phyloP scores from a whole-genome alignment of 2,888 invertebrate species.

The Tinea semifulvella region DNA sequence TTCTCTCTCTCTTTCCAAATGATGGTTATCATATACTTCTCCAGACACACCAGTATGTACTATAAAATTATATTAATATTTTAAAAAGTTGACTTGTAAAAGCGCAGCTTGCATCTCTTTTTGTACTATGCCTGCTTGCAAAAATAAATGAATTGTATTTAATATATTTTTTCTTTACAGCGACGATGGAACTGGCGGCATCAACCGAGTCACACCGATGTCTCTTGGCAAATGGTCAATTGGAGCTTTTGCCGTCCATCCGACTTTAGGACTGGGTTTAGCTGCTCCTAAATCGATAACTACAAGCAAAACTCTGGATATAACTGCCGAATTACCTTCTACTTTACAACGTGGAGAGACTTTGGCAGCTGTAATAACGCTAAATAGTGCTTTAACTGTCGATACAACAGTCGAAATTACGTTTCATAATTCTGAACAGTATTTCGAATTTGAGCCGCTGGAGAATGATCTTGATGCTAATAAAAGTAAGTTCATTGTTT shows the following conservation, averaged over 20 bases:
- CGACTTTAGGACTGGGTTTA: slow-evolving; percentile 47
- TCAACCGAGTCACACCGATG: slow-evolving; percentile 45
- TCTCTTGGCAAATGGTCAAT: slow-evolving; percentile 42
- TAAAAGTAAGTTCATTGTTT: slow-evolving; percentile 77
- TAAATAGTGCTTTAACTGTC: slow-evolving; percentile 87
- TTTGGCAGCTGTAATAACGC: slow-evolving; percentile 84
- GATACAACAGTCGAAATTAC: slow-evolving; percentile 83
- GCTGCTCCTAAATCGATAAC: slow-evolving; percentile 41
- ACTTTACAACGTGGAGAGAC: slow-evolving; percentile 91
- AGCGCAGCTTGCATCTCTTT: no score
- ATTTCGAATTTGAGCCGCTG: slow-evolving; percentile 83
- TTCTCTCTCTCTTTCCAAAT: no score
- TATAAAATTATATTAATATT: background rate
- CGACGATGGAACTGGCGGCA: slow-evolving; percentile 45
- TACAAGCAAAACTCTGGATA: slow-evolving; percentile 75
- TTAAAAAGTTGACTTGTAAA: no score
- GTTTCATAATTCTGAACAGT: slow-evolving; percentile 81
- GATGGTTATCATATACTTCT: no score
- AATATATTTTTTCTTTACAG: no score
- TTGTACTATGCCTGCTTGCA: no score
- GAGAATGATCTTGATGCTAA: slow-evolving; percentile 77
- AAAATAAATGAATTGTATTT: no score
- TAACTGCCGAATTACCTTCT: slow-evolving; percentile 87
- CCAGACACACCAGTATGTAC: no score
- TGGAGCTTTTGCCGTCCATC: slow-evolving; percentile 57